Base-by-base conservation (phyloP, 2,113 vertebrate genomes). In the Psephotus haematonotus region DNA sequence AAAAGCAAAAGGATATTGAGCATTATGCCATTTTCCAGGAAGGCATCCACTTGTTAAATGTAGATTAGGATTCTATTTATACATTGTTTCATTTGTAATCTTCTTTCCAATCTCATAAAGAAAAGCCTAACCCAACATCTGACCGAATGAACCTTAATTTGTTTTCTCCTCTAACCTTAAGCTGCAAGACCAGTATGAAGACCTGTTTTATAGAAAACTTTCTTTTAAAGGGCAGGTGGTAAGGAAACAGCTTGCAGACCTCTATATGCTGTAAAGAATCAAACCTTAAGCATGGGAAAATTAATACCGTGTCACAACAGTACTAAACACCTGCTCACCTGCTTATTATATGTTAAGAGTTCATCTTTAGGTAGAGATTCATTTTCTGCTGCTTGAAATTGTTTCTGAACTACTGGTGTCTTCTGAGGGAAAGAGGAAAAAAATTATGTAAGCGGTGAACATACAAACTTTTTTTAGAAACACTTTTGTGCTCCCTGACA, bases 121-220 rank as follows among this genome's bases (percentile, higher is more conserved):
- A 76, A 84, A 92, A 91, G 91, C 95, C 95, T 96, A 95, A 82
- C 96, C 96, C 95, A 95, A 69, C 86, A 91, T 89, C 57, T 97
- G 95, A 97, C 94, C 95, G 74, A 97, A 87, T 95, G 96, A 97
- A 97, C 95, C 86, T 90, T 86, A 84, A 96, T 95, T 93, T 86
- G 62, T 60, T 95, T 97, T 93, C 89, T 86, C 93, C 91, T 95
- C 83, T 82, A 95, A 89, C 70, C 52, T 87, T 95, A 95, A 95
- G 89, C 93, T 95, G 95, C 91, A 97, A 92, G 95, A 96, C 94
- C 94, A 95, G 94, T 93, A 95, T 82, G 89, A 88, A 91, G 95
- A 93, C 87, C 37, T 90, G 95, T 93, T 96, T 95, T 82, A 96
- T 87, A 69, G 89, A 84, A 95, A 95, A 92, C 18, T 90, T 78